Evolutionary conservation across 2,113 vertebrate species (phyloP).

Genomic region (Phyllostomus hastatus): DNA sequence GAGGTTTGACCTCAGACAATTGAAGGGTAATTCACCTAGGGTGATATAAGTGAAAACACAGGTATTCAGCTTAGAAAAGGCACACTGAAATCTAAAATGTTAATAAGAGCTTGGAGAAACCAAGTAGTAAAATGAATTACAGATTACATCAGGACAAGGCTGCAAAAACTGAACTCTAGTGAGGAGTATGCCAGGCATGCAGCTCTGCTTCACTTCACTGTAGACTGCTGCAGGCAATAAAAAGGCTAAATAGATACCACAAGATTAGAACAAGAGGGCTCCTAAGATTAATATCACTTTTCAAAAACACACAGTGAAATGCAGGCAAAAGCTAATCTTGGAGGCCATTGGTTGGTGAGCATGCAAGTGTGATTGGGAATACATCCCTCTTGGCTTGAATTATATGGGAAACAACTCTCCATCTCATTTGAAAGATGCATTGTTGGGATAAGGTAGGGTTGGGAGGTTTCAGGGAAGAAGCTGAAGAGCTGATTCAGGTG

Average conservation of each 20-base stretch:
- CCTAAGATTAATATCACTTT: not conserved
- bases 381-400: not conserved
- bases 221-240: not conserved
- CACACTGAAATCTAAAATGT: conserved; percentile 41
- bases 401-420: not conserved
- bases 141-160: conserved; percentile 22
- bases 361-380: not conserved
- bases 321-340: not conserved
- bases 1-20: conserved; percentile 60
- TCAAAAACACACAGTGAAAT: not conserved
- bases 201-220: not conserved
- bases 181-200: not conserved
- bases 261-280: not conserved
- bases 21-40: conserved; percentile 65
- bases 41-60: conserved; percentile 70
- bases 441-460: not conserved
- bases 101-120: conserved; percentile 48
- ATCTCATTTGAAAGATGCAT: not conserved
- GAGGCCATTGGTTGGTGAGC: not conserved
- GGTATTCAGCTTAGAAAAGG: conserved; percentile 37
- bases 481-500: not conserved
- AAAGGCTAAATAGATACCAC: not conserved
- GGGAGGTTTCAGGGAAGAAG: not conserved
- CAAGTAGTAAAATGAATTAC: not conserved
- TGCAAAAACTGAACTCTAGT: not conserved